phyloP scores from a whole-genome alignment of 2,888 invertebrate genomes.

The Brachyptera putata region DNA sequence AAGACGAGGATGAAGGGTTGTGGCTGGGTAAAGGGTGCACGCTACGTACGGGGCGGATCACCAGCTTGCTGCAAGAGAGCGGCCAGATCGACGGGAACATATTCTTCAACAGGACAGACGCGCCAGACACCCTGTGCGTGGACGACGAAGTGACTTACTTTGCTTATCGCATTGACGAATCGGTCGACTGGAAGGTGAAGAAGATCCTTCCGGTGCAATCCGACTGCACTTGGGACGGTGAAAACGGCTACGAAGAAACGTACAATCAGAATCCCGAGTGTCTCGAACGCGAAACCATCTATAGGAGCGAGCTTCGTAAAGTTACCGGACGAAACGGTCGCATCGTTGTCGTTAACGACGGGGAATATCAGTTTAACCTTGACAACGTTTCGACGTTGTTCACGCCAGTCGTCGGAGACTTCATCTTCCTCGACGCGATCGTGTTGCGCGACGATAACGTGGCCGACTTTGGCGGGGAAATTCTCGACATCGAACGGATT shows the following conservation, averaged over 20 bases:
- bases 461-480: conserved; percentile 50
- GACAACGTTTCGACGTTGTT: conserved; percentile 60
- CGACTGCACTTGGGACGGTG: conserved; percentile 47
- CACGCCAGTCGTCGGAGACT: conserved; percentile 66
- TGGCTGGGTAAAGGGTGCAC: conserved; percentile 29
- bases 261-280: neutral
- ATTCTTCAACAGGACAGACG: conserved; percentile 49
- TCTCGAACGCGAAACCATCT: conserved; percentile 36
- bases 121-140: conserved; percentile 44
- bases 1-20: conserved; percentile 33
- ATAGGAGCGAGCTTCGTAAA: conserved; percentile 42
- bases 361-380: conserved; percentile 54
- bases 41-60: conserved; percentile 53
- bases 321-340: conserved; percentile 45
- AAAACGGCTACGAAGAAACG: neutral
- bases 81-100: conserved; percentile 58
- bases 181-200: conserved; percentile 51
- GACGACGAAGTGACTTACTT: conserved; percentile 57
- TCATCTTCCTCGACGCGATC: conserved; percentile 59
- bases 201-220: conserved; percentile 55
- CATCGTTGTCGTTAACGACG: conserved; percentile 49
- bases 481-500: conserved; percentile 59
- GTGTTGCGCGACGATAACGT: conserved; percentile 57
- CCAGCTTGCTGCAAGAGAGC: conserved; percentile 48
- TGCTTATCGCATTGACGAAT: conserved; percentile 47